Evolutionary conservation across 53 echinoderm and acorn worm genomes (phyloP), one percentile per base, ranked within the genome.

Genomic region (Patiria pectinifera): DNA sequence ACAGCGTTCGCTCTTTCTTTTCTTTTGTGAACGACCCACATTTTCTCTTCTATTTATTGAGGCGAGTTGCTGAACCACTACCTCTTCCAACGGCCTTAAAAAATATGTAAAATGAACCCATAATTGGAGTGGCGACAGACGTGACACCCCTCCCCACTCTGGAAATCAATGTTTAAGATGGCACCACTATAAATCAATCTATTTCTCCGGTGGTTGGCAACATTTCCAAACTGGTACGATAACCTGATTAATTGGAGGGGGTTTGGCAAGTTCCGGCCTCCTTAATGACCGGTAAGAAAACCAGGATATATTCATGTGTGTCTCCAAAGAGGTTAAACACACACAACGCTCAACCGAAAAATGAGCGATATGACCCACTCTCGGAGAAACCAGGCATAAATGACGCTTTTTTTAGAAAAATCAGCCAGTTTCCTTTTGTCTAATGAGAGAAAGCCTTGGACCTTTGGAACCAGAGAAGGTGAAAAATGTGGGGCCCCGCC

Each of bases 401-500:
- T 88, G 77, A 77, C 59, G 59, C 77, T 78, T 76, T 24, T 59
- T 35, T 35, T 35, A 35, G 35, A 35, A 35, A 35, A 35, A 35
- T 35, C 35, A 77, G 59, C 71, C 71, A 48, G 78, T 59, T 89
- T 89, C 61, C 80, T 46, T 89, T 78, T 80, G 44, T 45, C 47
- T 78, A 89, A 89, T 80, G 81, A 81, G 22, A 53, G 5, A 69
- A 77, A 69, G 63, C 5, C 59, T 45, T 45, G 48, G 47, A 90
- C 90, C 90, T 90, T 90, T 81, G 90, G 81, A 90, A 80, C 90
- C 69, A 9, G 14, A 90, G 24, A 49, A 76, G 49, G 23, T 10
- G 69, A 80, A 89, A 89, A 47, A 90, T 90, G 69, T 86, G 58
- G 86, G 81, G 81, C 69, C 53, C 80, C 81, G 81, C 77, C 80